A percentile compares a stretch with the other conserved stretches of the same genome.
Evolutionary conservation across 2,113 vertebrate genomes (phyloP).

Genomic region (Proteles cristata): DNA sequence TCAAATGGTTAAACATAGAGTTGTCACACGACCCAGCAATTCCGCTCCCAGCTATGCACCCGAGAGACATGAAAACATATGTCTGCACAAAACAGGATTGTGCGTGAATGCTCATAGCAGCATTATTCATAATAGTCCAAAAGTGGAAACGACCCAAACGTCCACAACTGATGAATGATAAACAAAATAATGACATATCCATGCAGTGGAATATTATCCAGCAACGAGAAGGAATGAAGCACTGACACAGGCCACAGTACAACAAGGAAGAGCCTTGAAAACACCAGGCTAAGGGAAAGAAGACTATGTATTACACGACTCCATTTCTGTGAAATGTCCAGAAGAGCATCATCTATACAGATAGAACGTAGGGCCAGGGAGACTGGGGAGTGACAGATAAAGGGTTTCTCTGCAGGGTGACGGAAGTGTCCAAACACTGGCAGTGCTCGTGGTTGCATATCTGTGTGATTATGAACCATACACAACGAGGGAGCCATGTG

Average conservation of each 20-base stretch:
- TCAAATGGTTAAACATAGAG: neutral
- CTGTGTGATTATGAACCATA: neutral
- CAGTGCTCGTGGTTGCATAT: neutral
- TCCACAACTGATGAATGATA: neutral
- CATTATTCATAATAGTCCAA: neutral
- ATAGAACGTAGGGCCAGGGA: neutral
- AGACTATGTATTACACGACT: neutral
- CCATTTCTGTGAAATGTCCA: neutral
- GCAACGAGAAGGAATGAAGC: neutral
- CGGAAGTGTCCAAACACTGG: neutral
- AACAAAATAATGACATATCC: neutral
- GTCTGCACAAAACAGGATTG: neutral
- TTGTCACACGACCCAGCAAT: neutral
- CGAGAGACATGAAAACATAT: neutral
- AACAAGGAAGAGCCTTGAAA: neutral
- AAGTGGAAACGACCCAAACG: neutral
- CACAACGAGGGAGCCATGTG: neutral
- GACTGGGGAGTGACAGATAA: neutral
- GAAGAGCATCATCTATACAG: neutral
- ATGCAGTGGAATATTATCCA: neutral
- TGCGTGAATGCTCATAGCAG: neutral
- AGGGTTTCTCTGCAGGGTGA: neutral
- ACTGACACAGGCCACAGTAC: fast-evolving
- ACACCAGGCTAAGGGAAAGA: neutral
- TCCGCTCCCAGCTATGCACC: fast-evolving